Conservation (phyloP, 2,888 invertebrate species). For the Cylloceria caligata region DNA sequence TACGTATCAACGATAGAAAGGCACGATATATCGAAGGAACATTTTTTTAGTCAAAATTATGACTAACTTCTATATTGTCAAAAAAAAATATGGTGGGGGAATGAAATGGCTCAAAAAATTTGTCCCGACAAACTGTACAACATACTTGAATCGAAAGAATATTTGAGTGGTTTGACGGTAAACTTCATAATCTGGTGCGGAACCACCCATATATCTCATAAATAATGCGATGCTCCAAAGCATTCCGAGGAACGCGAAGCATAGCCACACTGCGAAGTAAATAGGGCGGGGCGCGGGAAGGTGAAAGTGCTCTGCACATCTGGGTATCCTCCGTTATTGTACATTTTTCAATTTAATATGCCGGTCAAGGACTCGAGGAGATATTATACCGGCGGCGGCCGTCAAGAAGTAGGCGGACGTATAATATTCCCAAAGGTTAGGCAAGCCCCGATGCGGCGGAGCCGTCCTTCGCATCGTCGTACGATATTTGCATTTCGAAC, state of each 20-base stretch:
- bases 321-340: conserved; percentile 76
- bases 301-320: conserved; percentile 77
- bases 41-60: no score
- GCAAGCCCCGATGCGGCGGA: conserved; percentile 27
- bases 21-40: no score
- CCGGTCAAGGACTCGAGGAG: conserved; percentile 78
- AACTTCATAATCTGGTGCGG: no score
- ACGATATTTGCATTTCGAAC: conserved; percentile 40
- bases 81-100: no score
- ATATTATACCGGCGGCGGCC: conserved; percentile 65
- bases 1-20: no score
- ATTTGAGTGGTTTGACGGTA: no score
- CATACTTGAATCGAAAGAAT: no score
- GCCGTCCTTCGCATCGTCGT: conserved; percentile 44
- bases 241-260: conserved; percentile 29
- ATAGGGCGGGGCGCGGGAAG: conserved; percentile 74
- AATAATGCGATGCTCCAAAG: conserved; percentile 23
- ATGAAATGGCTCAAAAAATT: no score
- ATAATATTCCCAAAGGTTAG: conserved; percentile 72
- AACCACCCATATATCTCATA: conserved; percentile 20
- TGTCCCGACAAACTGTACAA: no score
- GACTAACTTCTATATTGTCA: no score
- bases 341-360: conserved; percentile 76
- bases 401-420: conserved; percentile 53
- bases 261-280: conserved; percentile 49